phyloP scores from a whole-genome alignment of 1,140 invertebrate genomes.

The Bacillus rossius region DNA sequence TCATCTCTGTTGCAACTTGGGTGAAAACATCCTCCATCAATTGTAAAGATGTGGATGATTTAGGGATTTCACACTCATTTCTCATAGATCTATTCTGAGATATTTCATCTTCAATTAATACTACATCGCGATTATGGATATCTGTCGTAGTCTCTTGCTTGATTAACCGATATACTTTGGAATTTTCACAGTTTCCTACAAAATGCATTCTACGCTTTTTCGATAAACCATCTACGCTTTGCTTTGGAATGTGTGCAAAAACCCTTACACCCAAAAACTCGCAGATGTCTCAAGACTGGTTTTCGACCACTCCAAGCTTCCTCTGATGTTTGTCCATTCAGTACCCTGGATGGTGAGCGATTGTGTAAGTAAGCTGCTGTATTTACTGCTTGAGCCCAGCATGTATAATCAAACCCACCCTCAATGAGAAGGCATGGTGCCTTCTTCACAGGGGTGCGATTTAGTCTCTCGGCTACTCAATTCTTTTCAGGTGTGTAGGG shows the following conservation, averaged over 20 bases:
- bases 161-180: conserved; percentile 20
- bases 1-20: conserved; percentile 17
- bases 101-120: conserved; percentile 2
- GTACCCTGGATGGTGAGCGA: conserved; percentile 21
- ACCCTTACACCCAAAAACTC: conserved; percentile 35
- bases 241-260: conserved; percentile 27
- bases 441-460: conserved; percentile 38
- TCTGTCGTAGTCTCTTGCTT: conserved; percentile 8
- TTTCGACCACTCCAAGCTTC: conserved; percentile 31
- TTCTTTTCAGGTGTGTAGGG: conserved; percentile 40
- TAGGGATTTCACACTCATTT: neutral
- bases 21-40: neutral
- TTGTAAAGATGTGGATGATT: neutral
- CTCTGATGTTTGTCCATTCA: conserved; percentile 24
- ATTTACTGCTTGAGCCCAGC: conserved; percentile 41
- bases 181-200: conserved; percentile 22
- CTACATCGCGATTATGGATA: neutral
- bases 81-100: neutral
- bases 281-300: conserved; percentile 28
- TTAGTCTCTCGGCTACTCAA: conserved; percentile 39
- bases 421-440: conserved; percentile 37
- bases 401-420: conserved; percentile 27
- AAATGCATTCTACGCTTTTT: conserved; percentile 18
- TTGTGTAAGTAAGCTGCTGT: conserved; percentile 43
- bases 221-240: conserved; percentile 25